A percentile compares a stretch with the other conserved stretches of the same genome.
Conservation (phyloP, 2,113 vertebrate genomes). For the Indicator maculatus region DNA sequence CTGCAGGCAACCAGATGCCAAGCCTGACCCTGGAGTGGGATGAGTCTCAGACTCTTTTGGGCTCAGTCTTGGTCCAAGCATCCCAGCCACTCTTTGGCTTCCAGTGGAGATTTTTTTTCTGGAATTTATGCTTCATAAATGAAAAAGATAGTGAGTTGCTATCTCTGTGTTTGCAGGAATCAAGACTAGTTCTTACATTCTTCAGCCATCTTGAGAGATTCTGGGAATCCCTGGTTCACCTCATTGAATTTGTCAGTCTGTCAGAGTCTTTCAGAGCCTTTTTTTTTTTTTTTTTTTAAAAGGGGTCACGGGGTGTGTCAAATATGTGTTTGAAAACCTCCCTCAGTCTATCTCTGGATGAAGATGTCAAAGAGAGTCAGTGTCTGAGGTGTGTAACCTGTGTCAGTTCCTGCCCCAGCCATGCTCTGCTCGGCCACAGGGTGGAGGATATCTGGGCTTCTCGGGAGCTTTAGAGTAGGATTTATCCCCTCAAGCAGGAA, state of each 20-base stretch:
- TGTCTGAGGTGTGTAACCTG: neutral
- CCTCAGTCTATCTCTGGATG: neutral
- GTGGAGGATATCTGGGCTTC: neutral
- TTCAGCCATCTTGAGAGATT: neutral
- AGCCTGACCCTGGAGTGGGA: neutral
- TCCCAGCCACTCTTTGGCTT: neutral
- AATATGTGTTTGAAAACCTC: neutral
- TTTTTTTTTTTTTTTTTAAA: neutral
- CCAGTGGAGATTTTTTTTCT: neutral
- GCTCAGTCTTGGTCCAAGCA: neutral
- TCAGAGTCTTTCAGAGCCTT: neutral
- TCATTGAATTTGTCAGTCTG: neutral
- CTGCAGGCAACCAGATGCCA: neutral
- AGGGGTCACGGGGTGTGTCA: neutral
- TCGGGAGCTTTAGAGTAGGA: neutral
- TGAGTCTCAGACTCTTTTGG: neutral
- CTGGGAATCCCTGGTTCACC: neutral
- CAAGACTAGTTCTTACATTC: neutral
- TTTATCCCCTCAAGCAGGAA: neutral
- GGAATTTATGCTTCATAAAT: neutral
- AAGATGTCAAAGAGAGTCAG: neutral
- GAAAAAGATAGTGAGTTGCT: neutral
- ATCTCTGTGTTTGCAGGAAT: neutral
- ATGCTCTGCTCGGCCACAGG: fast-evolving
- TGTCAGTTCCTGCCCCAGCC: neutral